These are phyloP conservation scores for Colius striatus DNA, from an alignment of 2,113 vertebrate species.

Conservation along the genomic window DNA sequence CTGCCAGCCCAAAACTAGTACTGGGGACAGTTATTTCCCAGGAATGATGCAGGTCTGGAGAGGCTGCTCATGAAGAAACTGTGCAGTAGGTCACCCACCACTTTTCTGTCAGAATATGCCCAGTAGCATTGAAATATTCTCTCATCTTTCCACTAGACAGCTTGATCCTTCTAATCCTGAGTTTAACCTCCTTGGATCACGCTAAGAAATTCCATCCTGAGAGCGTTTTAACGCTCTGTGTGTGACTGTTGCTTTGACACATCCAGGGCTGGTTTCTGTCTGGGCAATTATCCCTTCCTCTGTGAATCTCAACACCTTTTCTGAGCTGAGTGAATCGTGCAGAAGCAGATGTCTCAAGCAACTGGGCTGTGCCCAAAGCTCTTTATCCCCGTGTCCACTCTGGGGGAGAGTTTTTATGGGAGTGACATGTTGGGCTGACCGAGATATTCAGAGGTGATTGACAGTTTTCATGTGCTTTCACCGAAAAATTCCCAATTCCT, in stretches of 20 bases:
- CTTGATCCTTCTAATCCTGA: background rate
- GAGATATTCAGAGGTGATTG: background rate
- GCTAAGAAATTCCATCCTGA: background rate
- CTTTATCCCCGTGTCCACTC: background rate
- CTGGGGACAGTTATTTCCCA: background rate
- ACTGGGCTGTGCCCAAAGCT: background rate
- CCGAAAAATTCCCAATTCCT: background rate
- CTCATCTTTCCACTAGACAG: background rate
- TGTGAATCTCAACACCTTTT: background rate
- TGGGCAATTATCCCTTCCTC: background rate
- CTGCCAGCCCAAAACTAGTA: background rate
- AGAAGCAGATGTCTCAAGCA: background rate
- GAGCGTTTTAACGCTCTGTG: background rate
- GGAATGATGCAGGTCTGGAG: background rate
- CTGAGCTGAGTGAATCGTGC: background rate
- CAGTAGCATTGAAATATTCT: background rate
- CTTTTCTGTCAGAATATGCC: background rate
- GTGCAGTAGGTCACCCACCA: background rate
- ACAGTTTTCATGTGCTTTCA: background rate
- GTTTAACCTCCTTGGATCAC: background rate
- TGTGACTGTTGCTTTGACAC: background rate
- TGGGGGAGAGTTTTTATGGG: rapidly evolving
- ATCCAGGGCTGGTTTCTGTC: background rate
- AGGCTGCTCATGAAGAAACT: rapidly evolving
- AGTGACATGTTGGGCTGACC: background rate